These are phyloP conservation scores for Linurgus olivaceus DNA, from an alignment of 2,797 vertebrate genomes.

Conservation along the genomic window DNA sequence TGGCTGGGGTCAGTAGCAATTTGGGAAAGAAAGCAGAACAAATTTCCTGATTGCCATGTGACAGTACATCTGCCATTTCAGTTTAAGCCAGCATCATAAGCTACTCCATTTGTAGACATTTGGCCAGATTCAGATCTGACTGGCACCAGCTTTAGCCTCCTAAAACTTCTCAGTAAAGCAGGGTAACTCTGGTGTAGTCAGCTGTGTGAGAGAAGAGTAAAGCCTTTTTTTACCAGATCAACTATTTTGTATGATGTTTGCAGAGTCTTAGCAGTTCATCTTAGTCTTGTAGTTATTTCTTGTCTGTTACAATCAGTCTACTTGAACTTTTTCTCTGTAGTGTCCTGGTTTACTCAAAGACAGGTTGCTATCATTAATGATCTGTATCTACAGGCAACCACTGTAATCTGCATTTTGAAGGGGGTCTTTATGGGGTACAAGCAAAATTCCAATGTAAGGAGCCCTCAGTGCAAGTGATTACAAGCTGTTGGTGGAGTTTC, in stretches of 20 bases:
- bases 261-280: background rate
- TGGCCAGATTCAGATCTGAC: constrained; percentile 4
- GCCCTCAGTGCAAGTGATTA: fast-evolving
- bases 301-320: background rate
- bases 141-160: background rate
- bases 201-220: background rate
- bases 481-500: background rate
- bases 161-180: background rate
- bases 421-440: background rate
- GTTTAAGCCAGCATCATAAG: constrained; percentile 26
- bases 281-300: background rate
- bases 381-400: background rate
- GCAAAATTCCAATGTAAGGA: background rate
- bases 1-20: constrained; percentile 45
- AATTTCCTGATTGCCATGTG: constrained; percentile 33
- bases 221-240: background rate
- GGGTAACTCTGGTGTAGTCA: background rate
- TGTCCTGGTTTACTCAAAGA: background rate
- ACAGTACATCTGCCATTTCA: constrained; percentile 46
- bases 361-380: background rate
- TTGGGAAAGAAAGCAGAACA: constrained; percentile 51
- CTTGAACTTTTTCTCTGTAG: background rate
- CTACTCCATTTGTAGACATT: background rate
- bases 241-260: background rate
- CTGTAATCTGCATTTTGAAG: background rate